Evolutionary conservation across 2,797 vertebrate species (phyloP).

Genomic region (Meda fulgida): DNA sequence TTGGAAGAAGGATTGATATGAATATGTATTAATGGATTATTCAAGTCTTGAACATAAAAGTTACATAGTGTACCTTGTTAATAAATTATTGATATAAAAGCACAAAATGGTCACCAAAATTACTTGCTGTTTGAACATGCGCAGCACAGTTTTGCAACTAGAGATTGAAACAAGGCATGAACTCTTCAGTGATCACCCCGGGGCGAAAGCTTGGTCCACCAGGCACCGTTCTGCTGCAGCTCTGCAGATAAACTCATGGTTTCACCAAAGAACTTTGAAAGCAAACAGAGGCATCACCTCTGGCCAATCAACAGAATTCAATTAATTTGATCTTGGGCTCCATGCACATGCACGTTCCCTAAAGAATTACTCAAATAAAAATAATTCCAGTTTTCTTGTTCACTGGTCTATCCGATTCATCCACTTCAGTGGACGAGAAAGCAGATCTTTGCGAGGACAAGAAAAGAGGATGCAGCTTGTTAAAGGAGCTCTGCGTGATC

Average conservation of each 20-base stretch:
- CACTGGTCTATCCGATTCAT: slow-evolving; percentile 22
- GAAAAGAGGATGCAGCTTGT: slow-evolving; percentile 31
- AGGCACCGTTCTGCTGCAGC: not conserved
- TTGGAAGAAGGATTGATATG: not conserved
- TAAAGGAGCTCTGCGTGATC: slow-evolving; percentile 34
- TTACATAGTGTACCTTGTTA: not conserved
- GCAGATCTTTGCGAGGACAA: slow-evolving; percentile 31
- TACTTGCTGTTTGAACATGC: not conserved
- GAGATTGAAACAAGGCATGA: not conserved
- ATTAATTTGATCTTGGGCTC: slow-evolving; percentile 26
- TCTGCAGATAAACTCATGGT: slow-evolving; percentile 3
- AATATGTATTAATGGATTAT: not conserved
- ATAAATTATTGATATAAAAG: not conserved
- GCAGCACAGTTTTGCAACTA: not conserved
- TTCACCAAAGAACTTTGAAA: not conserved
- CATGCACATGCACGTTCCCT: not conserved
- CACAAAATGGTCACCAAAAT: not conserved
- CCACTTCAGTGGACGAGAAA: slow-evolving; percentile 6
- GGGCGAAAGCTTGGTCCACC: not conserved
- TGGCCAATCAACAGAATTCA: slow-evolving; percentile 44
- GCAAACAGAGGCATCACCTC: slow-evolving; percentile 40
- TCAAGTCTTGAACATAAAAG: too few relatives aligned
- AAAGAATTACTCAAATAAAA: slow-evolving; percentile 32
- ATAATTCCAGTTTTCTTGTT: slow-evolving; percentile 8
- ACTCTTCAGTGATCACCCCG: not conserved